A percentile compares a stretch with the other conserved stretches of the same genome.
Evolutionary conservation across 2,888 invertebrate genomes (phyloP).

Genomic region (Orgyia antiqua): DNA sequence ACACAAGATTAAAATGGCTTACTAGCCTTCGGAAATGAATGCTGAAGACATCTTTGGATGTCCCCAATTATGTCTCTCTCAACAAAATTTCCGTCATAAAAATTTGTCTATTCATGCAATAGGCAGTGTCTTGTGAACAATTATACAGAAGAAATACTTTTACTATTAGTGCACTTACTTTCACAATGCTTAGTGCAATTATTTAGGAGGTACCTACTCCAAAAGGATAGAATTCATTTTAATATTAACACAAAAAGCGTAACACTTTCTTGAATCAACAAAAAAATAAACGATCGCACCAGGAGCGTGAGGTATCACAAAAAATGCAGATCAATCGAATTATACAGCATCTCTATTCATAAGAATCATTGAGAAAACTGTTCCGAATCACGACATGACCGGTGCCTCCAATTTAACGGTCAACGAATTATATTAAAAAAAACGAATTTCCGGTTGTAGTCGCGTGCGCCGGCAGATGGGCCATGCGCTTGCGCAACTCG

Average conservation of each 20-base stretch:
- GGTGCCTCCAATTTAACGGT: slow-evolving; percentile 28
- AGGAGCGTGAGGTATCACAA: slow-evolving; percentile 12
- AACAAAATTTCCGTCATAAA: no score
- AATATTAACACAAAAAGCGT: slow-evolving; percentile 3
- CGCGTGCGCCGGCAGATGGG: slow-evolving; percentile 41
- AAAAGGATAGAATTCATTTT: slow-evolving; percentile 1
- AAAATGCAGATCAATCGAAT: slow-evolving; percentile 27
- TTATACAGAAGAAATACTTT: no score
- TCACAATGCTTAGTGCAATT: no score
- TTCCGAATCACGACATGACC: slow-evolving; percentile 22
- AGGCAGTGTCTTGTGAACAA: no score
- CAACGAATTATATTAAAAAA: slow-evolving; percentile 21
- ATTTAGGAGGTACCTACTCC: no score
- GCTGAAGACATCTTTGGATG: no score
- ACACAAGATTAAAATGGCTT: no score
- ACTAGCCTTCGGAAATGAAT: no score
- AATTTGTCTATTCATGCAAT: no score
- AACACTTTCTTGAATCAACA: slow-evolving; percentile 17
- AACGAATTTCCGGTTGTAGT: slow-evolving; percentile 38
- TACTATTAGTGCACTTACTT: neutral
- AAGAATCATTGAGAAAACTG: slow-evolving; percentile 22
- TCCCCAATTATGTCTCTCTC: no score
- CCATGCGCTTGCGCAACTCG: slow-evolving; percentile 40
- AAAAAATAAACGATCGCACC: slow-evolving; percentile 8
- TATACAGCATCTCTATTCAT: slow-evolving; percentile 27